Evolutionary conservation across 2,797 vertebrate genomes (phyloP), one percentile per base, ranked within the genome.

Genomic region (Balearica regulorum): DNA sequence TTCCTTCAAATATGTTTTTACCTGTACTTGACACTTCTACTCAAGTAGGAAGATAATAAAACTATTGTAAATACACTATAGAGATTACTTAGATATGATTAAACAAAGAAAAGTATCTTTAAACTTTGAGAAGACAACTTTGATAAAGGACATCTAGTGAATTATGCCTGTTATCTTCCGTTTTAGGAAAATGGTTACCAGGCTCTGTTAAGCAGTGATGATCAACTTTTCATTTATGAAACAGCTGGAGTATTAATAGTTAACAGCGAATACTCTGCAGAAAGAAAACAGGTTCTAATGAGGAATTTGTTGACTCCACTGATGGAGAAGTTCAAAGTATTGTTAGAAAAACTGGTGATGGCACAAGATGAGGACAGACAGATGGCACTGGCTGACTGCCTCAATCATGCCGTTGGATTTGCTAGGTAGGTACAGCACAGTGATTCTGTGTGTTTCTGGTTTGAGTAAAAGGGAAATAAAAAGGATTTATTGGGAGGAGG

Each of bases 161-260:
- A 93, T 93, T 83, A 54, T 19, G 6, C 22, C n/a, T 82, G 8
- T 95, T 96, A 39, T 81, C 37, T 94, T 96, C 90, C 24, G 19
- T 95, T 97, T 71, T 97, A 99, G 99, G 99, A 99, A 84, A 99
- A 99, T 61, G 99, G 99, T 54, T 99, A 98, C 97, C 98, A 97
- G 48, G 98, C 98, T 26, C 97, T 99, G 94, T 97, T 99, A 97
- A 99, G 98, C 98, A 99, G 98, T 25, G 99, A 99, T 49, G 99
- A 99, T 97, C 99, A 99, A 97, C 98, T 99, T 43, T 99, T 99
- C 96, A 99, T 99, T 98, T 99, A 99, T 57, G 99, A 99, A 98
- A 98, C 99, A 53, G 99, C 99, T 6, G 99, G 99, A 49, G 98
- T 99, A 19, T 98, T 99, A 95, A 99, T 99, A 72, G 99, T 99